Conservation (phyloP, 2,888 invertebrate genomes). For the Heliconius erato region DNA sequence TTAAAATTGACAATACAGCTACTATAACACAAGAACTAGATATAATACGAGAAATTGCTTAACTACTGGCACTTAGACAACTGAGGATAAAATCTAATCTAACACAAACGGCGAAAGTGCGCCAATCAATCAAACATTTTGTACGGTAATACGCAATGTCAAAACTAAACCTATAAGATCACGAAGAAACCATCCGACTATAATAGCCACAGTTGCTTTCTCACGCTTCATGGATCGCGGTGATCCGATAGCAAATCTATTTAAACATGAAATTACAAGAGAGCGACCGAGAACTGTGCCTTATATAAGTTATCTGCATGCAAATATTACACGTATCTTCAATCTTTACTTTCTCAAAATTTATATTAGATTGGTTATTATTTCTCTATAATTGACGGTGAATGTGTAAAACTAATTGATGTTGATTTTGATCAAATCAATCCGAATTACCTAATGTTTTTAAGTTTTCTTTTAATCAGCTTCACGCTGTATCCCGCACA, state of each 20-base stretch:
- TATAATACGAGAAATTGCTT: slow-evolving; percentile 43
- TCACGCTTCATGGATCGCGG: slow-evolving; percentile 47
- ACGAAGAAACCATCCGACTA: slow-evolving; percentile 54
- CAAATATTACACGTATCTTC: slow-evolving; percentile 19
- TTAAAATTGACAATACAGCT: not conserved
- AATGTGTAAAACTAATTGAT: not conserved
- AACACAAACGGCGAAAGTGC: slow-evolving; percentile 70
- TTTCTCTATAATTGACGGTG: not conserved
- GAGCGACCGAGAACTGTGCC: slow-evolving; percentile 12
- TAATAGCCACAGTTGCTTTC: slow-evolving; percentile 48
- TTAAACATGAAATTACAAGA: slow-evolving; percentile 29
- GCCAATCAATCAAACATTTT: slow-evolving; percentile 67
- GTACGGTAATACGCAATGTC: slow-evolving; percentile 59
- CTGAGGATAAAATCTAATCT: slow-evolving; percentile 51
- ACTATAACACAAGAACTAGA: not conserved
- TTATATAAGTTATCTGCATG: slow-evolving; percentile 35
- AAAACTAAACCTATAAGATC: slow-evolving; percentile 53
- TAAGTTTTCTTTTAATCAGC: too few relatives aligned
- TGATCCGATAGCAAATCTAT: slow-evolving; percentile 38
- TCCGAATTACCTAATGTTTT: not conserved
- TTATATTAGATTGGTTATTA: slow-evolving; percentile 9
- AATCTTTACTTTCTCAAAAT: slow-evolving; percentile 33
- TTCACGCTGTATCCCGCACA: too few relatives aligned
- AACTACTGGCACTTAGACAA: not conserved
- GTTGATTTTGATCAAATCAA: not conserved